Base-by-base conservation (phyloP, 2,797 vertebrate species). In the Spondyliosoma cantharus region DNA sequence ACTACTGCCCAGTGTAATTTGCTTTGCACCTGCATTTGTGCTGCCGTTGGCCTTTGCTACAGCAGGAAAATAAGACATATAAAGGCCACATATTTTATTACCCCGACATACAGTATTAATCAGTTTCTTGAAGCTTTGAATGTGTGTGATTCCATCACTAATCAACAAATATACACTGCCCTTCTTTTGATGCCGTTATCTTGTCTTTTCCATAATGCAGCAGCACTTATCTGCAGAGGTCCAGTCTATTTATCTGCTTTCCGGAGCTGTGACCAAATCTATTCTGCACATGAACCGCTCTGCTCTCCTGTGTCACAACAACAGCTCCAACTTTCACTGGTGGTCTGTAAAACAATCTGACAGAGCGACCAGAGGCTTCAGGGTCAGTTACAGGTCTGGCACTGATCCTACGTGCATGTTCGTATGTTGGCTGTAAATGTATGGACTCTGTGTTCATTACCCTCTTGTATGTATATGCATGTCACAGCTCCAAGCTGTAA, bases 341-440 rank as follows among this genome's bases (percentile, higher is more conserved):
- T 59, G 82, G 83, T 77, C 86, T 70, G 88, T 78, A 90, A 91
- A 75, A 79, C 72, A 77, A 90, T 80, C 83, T 65, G 56, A 81
- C 43, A 2, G 24, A 78, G 68, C 64, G n/a, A 56, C 53, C 48
- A 70, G 62, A 78, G 54, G 71, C 52, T 52, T 52, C 71, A 48
- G 62, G 85, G 89, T 91, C 81, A 86, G 82, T 90, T 89, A 90
- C 90, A 78, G 85, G 75, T 86, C 84, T 88, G 90, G 82, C 88
- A 71, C 66, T 4, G 61, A 29, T 81, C 85, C 87, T 27, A 15
- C 5, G 17, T 56, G 75, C 46, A 45, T 63, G 59, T 74, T 62
- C 13, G 3, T 14, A 52, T 49, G 70, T 63, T 65, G 76, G 56
- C 68, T 62, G 81, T 61, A 14, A 71, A 84, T 7, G 58, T 65